These are phyloP conservation scores for Sorex maritimensis DNA, from an alignment of 2,797 vertebrate species.

Conservation along the genomic window DNA sequence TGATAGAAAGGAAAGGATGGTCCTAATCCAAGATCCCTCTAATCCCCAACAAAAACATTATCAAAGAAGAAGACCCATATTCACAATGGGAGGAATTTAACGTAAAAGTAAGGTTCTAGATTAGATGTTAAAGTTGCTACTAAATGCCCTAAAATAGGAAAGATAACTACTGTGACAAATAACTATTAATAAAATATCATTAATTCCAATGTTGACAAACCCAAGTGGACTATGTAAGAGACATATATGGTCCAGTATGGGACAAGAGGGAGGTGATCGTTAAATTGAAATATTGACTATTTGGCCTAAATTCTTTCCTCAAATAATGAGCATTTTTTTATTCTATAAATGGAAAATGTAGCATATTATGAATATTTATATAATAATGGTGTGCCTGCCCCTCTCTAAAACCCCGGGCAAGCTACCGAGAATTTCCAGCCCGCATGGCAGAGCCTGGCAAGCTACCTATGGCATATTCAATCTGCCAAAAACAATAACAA, in stretches of 20 bases:
- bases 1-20: not conserved
- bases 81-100: not conserved
- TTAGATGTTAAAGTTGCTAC: not conserved
- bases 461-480: too few species aligned
- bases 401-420: too few species aligned
- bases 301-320: conserved; percentile 26
- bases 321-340: not conserved
- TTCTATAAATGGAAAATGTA: not conserved
- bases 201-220: not conserved
- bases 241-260: not conserved
- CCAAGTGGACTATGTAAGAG: not conserved
- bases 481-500: too few species aligned
- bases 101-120: not conserved
- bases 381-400: not conserved
- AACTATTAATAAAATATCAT: not conserved
- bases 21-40: not conserved
- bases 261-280: not conserved
- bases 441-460: too few species aligned
- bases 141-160: not conserved
- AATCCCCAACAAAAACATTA: not conserved
- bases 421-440: too few species aligned
- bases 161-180: not conserved
- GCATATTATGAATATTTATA: not conserved
- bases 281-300: conserved; percentile 11
- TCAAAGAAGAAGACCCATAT: not conserved